Evolutionary conservation across 2,888 invertebrate species (phyloP), one percentile per base, ranked within the genome.

Genomic region (Folsomia manolachei): DNA sequence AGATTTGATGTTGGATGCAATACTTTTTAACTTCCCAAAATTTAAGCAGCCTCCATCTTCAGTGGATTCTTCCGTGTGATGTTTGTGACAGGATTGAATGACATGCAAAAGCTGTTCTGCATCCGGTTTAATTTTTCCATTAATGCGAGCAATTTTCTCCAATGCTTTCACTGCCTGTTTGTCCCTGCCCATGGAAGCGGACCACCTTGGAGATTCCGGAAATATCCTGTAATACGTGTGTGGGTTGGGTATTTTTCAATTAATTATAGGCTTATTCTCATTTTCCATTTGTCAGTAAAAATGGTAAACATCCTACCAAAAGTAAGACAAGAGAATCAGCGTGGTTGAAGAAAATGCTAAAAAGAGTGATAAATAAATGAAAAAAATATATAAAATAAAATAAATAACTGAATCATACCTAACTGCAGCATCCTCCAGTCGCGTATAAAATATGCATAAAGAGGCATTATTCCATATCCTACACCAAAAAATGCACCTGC

Each of bases 161-260:
- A 80, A 69, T 23, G 69, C 71, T 51, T 70, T 27, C n/a, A 80
- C 62, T 0, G 80, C 78, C 24, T 75, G 75, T 2, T 75, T 71
- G 63, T 78, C 75, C 62, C 73, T 66, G 7, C 76, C 77, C 21
- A 69, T 67, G 1, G 78, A 73, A 9, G 78, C 78, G 7, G 76
- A 56, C 80, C 80, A 80, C 24, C 80, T 51, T 14, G 80, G 71
- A 11, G 78, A 78, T 62, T 80, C 78, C 1, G 80, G 80, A 18
- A 80, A 71, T n/a, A 77, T 69, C 79, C 79, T 79, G n/a, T 1
- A n/a, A n/a, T n/a, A n/a, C n/a, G n/a, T n/a, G n/a, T n/a, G 7
- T 23, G 56, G 18, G n/a, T n/a, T n/a, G n/a, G n/a, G n/a, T n/a
- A n/a, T n/a, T n/a, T n/a, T n/a, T n/a, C n/a, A 70, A 63, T n/a